Percentiles rank a stretch among this genome's conserved stretches.
These are phyloP conservation scores for Aythya baeri DNA, from an alignment of 2,113 vertebrate genomes.

Conservation along the genomic window DNA sequence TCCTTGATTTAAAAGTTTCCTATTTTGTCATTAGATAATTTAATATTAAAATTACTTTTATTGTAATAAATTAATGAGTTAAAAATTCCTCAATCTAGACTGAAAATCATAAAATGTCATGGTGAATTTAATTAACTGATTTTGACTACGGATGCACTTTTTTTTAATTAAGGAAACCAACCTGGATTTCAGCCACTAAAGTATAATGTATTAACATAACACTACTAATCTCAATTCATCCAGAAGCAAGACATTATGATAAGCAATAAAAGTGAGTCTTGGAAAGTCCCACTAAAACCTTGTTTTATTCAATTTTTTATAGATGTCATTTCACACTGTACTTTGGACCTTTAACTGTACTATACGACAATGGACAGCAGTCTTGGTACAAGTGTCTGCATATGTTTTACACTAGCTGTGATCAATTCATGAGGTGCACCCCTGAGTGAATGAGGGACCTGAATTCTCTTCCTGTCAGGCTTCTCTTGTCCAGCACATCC, in stretches of 20 bases:
- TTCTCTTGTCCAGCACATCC: not conserved
- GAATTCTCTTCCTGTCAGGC: not conserved
- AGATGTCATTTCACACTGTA: not conserved
- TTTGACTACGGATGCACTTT: not conserved
- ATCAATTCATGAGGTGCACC: not conserved
- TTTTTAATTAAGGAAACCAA: not conserved
- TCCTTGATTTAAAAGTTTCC: not conserved
- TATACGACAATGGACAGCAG: not conserved
- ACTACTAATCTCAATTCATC: not conserved
- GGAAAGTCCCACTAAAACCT: not conserved
- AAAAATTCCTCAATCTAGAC: not conserved
- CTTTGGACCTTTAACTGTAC: not conserved
- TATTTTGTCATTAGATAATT: not conserved
- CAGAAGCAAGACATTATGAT: not conserved
- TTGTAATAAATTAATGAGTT: not conserved
- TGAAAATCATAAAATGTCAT: not conserved
- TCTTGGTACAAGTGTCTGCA: rapidly evolving
- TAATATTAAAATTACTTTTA: not conserved
- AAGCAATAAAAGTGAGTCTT: not conserved
- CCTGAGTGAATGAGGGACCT: not conserved
- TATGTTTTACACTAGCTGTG: not conserved
- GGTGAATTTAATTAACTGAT: not conserved
- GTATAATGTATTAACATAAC: not conserved
- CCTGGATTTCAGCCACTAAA: not conserved
- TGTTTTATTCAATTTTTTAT: not conserved